phyloP scores from a whole-genome alignment of 2,888 invertebrate species.

The Sinodicranocentrus sp. region DNA sequence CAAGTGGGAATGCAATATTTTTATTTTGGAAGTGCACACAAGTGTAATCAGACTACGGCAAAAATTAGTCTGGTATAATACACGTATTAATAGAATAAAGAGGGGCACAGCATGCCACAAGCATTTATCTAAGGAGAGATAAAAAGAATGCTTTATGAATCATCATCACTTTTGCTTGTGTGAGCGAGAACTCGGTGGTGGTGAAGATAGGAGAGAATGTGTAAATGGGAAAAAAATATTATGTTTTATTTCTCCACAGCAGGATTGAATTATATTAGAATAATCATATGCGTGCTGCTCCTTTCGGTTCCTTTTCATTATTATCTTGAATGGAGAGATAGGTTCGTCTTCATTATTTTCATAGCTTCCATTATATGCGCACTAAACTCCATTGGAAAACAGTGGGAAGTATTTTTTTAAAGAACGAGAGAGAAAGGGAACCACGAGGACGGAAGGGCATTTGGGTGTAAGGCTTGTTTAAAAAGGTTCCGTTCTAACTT shows the following conservation, averaged over 20 bases:
- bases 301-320: constrained; percentile 33
- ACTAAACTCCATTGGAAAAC: constrained; percentile 17
- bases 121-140: constrained; percentile 1
- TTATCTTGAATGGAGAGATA: constrained; percentile 6
- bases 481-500: too few species aligned
- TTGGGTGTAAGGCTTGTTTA: neutral
- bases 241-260: constrained; percentile 22
- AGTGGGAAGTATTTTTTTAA: constrained; percentile 24
- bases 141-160: neutral
- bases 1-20: too few species aligned
- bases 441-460: neutral
- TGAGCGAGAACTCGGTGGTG: neutral
- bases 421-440: neutral
- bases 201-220: neutral
- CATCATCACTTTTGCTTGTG: neutral
- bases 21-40: neutral
- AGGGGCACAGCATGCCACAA: constrained; percentile 3
- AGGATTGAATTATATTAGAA: constrained; percentile 34
- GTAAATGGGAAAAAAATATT: neutral
- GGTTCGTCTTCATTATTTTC: constrained; percentile 36
- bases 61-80: constrained; percentile 5
- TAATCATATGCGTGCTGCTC: constrained; percentile 24
- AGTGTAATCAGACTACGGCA: neutral
- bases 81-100: constrained; percentile 18
- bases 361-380: neutral